phyloP scores from a whole-genome alignment of 2,888 invertebrate species.

The Limnephilus auricula region DNA sequence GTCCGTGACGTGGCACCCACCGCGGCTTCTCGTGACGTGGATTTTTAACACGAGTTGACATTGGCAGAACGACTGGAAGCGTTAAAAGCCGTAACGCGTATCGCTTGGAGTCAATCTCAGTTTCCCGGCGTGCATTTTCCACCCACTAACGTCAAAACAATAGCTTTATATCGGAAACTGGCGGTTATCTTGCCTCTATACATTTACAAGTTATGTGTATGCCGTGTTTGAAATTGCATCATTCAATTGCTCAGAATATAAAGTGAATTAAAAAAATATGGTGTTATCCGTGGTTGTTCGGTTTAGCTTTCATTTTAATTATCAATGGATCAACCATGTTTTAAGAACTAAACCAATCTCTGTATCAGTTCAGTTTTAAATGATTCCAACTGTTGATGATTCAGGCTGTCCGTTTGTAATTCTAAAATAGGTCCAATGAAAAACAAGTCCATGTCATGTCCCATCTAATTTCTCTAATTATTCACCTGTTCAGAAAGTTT shows the following conservation, averaged over 20 bases:
- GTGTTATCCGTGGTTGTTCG: not conserved
- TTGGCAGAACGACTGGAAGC: conserved; percentile 8
- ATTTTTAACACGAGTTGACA: conserved; percentile 25
- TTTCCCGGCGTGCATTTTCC: not conserved
- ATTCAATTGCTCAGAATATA: not conserved
- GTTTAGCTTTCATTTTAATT: too few species aligned
- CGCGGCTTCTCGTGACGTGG: conserved; percentile 1
- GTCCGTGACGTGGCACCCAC: conserved; percentile 7
- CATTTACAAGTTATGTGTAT: too few species aligned
- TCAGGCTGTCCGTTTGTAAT: not conserved
- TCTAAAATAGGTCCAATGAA: not conserved
- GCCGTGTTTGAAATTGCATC: too few species aligned
- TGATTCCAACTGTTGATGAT: too few species aligned
- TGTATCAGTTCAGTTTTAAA: too few species aligned
- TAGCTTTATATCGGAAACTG: not conserved
- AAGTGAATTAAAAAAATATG: not conserved
- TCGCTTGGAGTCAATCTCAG: conserved; percentile 24
- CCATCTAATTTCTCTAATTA: not conserved
- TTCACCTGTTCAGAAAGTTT: not conserved
- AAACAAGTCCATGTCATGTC: not conserved
- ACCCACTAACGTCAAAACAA: not conserved
- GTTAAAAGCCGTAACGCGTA: not conserved
- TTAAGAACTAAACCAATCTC: too few species aligned
- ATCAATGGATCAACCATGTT: too few species aligned
- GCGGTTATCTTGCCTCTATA: not conserved